These are phyloP conservation scores for Clunio marinus DNA, from an alignment of 2,888 invertebrate genomes.

Conservation along the genomic window DNA sequence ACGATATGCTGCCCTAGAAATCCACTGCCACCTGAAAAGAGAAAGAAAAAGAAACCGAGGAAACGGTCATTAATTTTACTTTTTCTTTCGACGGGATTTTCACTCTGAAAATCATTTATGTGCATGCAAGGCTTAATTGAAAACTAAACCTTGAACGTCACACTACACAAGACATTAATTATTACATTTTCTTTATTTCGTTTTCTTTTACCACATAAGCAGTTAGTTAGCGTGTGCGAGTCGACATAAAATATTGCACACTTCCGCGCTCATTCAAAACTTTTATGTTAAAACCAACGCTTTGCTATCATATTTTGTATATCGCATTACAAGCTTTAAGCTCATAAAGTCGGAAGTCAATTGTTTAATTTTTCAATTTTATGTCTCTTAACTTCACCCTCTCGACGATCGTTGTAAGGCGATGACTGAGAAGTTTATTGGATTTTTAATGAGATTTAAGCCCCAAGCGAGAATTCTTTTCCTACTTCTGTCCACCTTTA, in stretches of 20 bases:
- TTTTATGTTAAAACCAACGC: too few relatives aligned
- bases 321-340: too few relatives aligned
- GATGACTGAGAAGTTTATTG: constrained; percentile 26
- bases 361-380: constrained; percentile 37
- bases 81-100: too few relatives aligned
- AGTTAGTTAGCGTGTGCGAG: too few relatives aligned
- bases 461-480: background rate
- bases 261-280: too few relatives aligned
- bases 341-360: background rate
- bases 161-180: background rate
- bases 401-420: background rate
- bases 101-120: constrained; percentile 36
- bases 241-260: background rate
- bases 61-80: constrained; percentile 39
- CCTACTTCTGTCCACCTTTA: background rate
- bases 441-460: constrained; percentile 37
- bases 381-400: constrained; percentile 13
- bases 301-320: too few relatives aligned
- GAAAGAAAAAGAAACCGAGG: constrained; percentile 41
- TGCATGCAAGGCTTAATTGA: constrained; percentile 37
- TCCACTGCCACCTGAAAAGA: constrained; percentile 57
- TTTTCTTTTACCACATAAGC: too few relatives aligned
- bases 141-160: constrained; percentile 1
- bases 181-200: background rate
- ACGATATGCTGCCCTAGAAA: constrained; percentile 63